Base-by-base conservation (phyloP, 2,113 vertebrate genomes). In the Microcebus murinus region DNA sequence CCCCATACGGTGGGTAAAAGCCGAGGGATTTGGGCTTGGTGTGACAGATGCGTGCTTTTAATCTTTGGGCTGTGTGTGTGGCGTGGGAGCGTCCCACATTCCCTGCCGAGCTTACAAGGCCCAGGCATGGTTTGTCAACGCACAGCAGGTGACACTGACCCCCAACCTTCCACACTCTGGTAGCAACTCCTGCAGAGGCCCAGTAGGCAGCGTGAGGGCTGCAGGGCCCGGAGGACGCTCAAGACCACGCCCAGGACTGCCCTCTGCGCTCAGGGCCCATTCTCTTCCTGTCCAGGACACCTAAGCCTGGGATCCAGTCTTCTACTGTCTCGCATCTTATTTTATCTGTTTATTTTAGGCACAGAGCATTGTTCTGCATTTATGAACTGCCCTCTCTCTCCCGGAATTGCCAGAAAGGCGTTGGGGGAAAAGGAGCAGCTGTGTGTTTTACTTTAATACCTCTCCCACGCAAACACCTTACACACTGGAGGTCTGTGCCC, bases 281-380 rank as follows among this genome's bases (percentile, higher is more conserved):
- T 31, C 18, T 68, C 13, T 34, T 74, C 52, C 80, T 71, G 42
- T 61, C 18, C 18, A 20, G 17, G 86, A n/a, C 3, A 70, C 31
- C 20, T 71, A 90, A 63, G 82, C 1, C 71, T 39, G 52, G 10
- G 55, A 65, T 70, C 13, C 48, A 59, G 9, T 1, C 29, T 48
- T 70, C 29, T 39, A 55, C 14, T 61, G 9, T 50, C n/a, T 81
- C 4, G 20, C 3, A 14, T 18, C 1, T 59, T 65, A 8, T 77
- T 79, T 90, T 34, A 80, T 45, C 67, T 52, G 23, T 15, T 83
- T 68, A 42, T 48, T 92, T 92, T 48, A 50, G 55, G n/a, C 21
- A 68, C 2, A 73, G 20, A n/a, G 0, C 25, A 65, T 10, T 25
- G 13, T 59, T 93, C n/a, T 65, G 42, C 57, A 57, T 34, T 59